phyloP scores from a whole-genome alignment of 2,797 vertebrate genomes.

The Ciconia nigra region DNA sequence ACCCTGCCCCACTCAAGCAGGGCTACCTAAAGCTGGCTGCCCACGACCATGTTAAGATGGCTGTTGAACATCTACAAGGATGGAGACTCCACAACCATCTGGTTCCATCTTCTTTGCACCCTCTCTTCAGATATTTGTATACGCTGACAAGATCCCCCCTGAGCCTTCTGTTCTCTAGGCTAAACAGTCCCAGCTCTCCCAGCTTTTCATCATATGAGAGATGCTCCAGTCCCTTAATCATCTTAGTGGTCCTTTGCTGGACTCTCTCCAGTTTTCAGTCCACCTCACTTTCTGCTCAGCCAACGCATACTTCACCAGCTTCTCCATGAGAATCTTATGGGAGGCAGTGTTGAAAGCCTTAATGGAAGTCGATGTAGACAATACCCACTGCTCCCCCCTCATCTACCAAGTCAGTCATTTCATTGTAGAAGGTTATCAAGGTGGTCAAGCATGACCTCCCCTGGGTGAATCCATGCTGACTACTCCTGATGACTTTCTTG shows the following conservation, averaged over 20 bases:
- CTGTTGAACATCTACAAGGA: not conserved
- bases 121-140: not conserved
- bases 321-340: not conserved
- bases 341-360: not conserved
- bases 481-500: not conserved
- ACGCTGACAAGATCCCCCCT: not conserved
- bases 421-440: not conserved
- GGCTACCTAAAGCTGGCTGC: not conserved
- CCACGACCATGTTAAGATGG: not conserved
- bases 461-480: not conserved
- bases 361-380: not conserved
- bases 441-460: not conserved
- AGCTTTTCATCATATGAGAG: not conserved
- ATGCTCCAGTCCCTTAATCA: not conserved
- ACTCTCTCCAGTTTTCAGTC: not conserved
- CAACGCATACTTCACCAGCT: not conserved
- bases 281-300: not conserved
- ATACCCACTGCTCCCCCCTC: not conserved
- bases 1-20: fast-evolving
- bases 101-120: not conserved
- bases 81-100: not conserved
- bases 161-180: not conserved
- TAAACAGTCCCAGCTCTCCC: not conserved
- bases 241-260: not conserved
- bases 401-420: not conserved